Conservation (phyloP, 2,888 invertebrate species). For the Altica lythri region DNA sequence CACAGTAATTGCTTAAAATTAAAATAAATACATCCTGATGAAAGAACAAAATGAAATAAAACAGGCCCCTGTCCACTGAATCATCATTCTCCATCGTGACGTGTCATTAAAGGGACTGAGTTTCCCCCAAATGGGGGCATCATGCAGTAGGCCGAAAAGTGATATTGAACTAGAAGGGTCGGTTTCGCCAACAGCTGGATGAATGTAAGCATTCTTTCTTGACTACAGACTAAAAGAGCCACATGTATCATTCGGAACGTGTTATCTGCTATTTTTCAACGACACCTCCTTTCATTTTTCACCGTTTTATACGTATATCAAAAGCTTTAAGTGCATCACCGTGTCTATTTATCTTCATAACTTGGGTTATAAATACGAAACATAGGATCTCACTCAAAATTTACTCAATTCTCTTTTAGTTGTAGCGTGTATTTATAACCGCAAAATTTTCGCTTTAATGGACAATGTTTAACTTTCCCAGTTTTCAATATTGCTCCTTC, state of each 20-base stretch:
- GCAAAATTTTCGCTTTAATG: no score
- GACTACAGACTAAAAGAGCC: conserved; percentile 15
- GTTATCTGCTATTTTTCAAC: conserved; percentile 11
- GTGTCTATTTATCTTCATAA: conserved; percentile 6
- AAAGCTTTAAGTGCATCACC: conserved; percentile 3
- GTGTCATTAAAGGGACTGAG: conserved; percentile 23
- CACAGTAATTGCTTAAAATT: no score
- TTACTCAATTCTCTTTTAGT: no score
- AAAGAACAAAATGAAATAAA: conserved; percentile 11
- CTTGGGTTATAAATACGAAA: conserved; percentile 1
- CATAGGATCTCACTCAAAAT: conserved; percentile 3
- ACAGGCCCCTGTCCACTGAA: conserved; percentile 9
- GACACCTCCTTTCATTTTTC: conserved; percentile 6
- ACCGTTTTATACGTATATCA: conserved; percentile 4
- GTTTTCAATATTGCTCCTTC: no score
- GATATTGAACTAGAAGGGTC: conserved; percentile 19
- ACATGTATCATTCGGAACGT: conserved; percentile 16
- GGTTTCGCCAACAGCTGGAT: conserved; percentile 12
- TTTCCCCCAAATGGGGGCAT: conserved; percentile 9
- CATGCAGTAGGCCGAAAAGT: conserved; percentile 10
- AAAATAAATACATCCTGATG: not conserved
- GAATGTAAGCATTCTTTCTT: conserved; percentile 19
- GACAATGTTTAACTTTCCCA: no score
- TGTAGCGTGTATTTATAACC: no score
- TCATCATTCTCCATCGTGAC: conserved; percentile 16